Conservation (phyloP, 2,797 vertebrate species). For the Mormyrops boulengeri region DNA sequence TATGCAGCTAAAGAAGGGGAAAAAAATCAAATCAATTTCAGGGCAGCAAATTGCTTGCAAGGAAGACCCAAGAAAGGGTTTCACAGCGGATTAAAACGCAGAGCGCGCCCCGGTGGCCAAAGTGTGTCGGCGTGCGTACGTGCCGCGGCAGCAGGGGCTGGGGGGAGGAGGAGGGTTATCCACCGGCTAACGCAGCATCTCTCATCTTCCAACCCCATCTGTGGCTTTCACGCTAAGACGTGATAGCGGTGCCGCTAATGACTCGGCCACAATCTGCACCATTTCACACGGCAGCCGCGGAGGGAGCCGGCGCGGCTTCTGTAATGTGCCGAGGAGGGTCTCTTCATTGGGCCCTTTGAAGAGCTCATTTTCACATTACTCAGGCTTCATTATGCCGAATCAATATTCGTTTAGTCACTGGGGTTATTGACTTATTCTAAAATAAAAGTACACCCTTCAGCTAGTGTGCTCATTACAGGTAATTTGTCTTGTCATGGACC, state of each 20-base stretch:
- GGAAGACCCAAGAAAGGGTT: constrained; percentile 9
- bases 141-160: not conserved
- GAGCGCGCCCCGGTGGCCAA: not conserved
- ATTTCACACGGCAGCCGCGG: constrained; percentile 47
- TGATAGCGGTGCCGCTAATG: constrained; percentile 29
- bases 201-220: constrained; percentile 46
- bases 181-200: constrained; percentile 37
- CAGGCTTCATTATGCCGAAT: constrained; percentile 93
- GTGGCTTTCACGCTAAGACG: constrained; percentile 32
- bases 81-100: constrained; percentile 10
- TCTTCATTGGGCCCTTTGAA: constrained; percentile 65
- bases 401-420: constrained; percentile 96
- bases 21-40: constrained; percentile 14
- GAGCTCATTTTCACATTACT: constrained; percentile 85
- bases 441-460: constrained; percentile 91
- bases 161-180: not conserved
- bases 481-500: constrained; percentile 90
- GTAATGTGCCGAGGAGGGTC: constrained; percentile 63
- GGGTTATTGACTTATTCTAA: constrained; percentile 94
- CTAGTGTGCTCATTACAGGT: constrained; percentile 85
- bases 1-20: not conserved
- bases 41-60: constrained; percentile 5
- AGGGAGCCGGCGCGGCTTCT: constrained; percentile 53
- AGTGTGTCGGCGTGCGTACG: not conserved
- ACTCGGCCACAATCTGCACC: constrained; percentile 48